Conservation (phyloP, 2,113 vertebrate genomes). For the Scortum barcoo region DNA sequence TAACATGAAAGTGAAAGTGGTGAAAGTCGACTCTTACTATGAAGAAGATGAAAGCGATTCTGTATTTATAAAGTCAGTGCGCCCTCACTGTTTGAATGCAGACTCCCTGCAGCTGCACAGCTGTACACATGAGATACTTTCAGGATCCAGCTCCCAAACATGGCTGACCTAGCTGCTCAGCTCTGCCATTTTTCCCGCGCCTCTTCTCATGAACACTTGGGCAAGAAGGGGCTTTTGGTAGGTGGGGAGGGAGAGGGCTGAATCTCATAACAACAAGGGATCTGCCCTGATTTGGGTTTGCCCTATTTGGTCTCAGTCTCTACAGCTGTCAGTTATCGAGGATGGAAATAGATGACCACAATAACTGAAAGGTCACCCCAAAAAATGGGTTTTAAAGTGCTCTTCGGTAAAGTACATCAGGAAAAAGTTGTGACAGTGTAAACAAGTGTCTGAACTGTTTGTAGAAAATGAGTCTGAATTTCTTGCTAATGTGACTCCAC, state of each 20-base stretch:
- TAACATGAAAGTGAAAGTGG: no score
- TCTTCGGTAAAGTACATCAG: constrained; percentile 12
- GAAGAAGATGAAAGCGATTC: no score
- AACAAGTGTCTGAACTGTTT: not conserved
- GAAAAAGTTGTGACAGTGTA: not conserved
- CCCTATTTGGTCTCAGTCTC: constrained; percentile 66
- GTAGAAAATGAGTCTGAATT: not conserved
- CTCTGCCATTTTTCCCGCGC: constrained; percentile 32
- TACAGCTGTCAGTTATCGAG: constrained; percentile 53
- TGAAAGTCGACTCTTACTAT: no score
- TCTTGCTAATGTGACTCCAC: not conserved
- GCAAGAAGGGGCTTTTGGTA: constrained; percentile 51
- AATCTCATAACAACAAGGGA: constrained; percentile 69
- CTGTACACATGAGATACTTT: not conserved
- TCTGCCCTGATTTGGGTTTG: constrained; percentile 76
- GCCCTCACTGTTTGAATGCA: constrained; percentile 1
- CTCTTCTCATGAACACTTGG: constrained; percentile 46
- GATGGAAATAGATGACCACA: constrained; percentile 42
- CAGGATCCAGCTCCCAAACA: constrained; percentile 43
- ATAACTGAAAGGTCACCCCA: constrained; percentile 20
- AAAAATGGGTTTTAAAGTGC: not conserved
- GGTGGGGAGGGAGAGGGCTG: constrained; percentile 40
- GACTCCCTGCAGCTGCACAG: not conserved
- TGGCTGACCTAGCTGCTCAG: constrained; percentile 63
- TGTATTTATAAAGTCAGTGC: not conserved